A percentile compares a stretch with the other conserved stretches of the same genome.
Evolutionary conservation across 2,888 invertebrate species (phyloP).

Genomic region (Plutella xylostella): DNA sequence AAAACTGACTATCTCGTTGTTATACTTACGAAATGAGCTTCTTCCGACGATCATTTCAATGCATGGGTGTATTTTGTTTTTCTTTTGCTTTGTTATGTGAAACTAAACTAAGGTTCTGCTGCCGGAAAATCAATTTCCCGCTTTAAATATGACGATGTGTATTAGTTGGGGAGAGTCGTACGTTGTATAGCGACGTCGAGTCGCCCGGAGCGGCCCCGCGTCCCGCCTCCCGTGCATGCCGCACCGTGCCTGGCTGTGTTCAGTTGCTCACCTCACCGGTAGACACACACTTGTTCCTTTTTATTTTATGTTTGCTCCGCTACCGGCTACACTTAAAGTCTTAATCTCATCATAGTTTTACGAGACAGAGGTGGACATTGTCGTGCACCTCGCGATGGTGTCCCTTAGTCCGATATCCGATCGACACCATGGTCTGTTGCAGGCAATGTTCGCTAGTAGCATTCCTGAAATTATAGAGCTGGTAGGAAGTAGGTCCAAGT

Average conservation of each 20-base stretch:
- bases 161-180: constrained; percentile 40
- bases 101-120: constrained; percentile 47
- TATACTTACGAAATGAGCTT: constrained; percentile 43
- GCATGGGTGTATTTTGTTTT: constrained; percentile 64
- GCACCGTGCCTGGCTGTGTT: constrained; percentile 70
- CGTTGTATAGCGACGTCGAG: constrained; percentile 16
- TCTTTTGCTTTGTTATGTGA: constrained; percentile 69
- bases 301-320: constrained; percentile 63
- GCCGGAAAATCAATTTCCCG: constrained; percentile 46
- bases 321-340: constrained; percentile 55
- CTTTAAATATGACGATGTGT: constrained; percentile 35
- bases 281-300: constrained; percentile 62
- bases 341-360: constrained; percentile 56
- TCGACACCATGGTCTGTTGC: constrained; percentile 77
- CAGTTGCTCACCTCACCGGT: constrained; percentile 69
- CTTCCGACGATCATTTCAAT: constrained; percentile 39
- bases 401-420: constrained; percentile 51
- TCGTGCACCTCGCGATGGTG: constrained; percentile 67
- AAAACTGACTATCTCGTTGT: constrained; percentile 21
- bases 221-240: constrained; percentile 57
- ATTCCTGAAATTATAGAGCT: constrained; percentile 99
- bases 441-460: constrained; percentile 99
- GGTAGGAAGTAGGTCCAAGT: constrained; percentile 99
- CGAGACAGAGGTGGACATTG: constrained; percentile 62
- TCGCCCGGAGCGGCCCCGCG: constrained; percentile 31